Percentiles rank a stretch among this genome's conserved stretches.
Evolutionary conservation across 2,113 vertebrate genomes (phyloP).

Genomic region (Saccopteryx leptura): DNA sequence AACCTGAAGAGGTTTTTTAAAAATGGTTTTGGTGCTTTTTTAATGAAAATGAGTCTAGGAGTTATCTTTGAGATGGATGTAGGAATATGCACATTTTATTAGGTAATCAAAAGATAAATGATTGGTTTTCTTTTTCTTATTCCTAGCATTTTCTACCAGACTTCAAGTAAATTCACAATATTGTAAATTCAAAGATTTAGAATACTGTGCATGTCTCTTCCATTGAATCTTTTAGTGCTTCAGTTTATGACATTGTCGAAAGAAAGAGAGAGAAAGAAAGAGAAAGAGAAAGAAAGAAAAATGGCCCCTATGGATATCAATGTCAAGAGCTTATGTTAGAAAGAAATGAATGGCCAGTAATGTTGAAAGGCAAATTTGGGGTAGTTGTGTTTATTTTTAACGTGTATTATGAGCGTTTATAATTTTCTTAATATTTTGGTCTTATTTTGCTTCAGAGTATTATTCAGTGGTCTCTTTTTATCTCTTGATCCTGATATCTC

Average conservation of each 20-base stretch:
- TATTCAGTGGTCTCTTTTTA: conserved; percentile 10
- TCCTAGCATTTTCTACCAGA: neutral
- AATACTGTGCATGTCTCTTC: neutral
- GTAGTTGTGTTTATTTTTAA: neutral
- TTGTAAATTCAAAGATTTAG: conserved; percentile 51
- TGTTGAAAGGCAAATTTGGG: conserved; percentile 26
- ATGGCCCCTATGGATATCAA: neutral
- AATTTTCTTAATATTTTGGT: conserved; percentile 36
- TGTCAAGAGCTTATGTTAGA: conserved; percentile 39
- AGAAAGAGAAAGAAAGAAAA: neutral
- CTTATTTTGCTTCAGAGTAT: conserved; percentile 44
- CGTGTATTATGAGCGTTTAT: conserved; percentile 48
- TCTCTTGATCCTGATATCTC: conserved; percentile 44
- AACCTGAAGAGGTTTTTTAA: conserved; percentile 4
- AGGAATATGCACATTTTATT: conserved; percentile 52
- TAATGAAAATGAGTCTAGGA: conserved; percentile 17
- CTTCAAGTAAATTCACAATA: conserved; percentile 52
- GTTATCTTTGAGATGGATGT: conserved; percentile 2
- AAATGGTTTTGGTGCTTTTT: conserved; percentile 38
- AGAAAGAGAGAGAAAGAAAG: neutral
- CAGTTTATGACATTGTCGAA: conserved; percentile 50
- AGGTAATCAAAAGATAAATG: conserved; percentile 46
- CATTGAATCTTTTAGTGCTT: conserved; percentile 27
- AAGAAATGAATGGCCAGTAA: conserved; percentile 37
- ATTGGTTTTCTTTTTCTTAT: neutral